Evolutionary conservation across 2,797 vertebrate genomes (phyloP).

Genomic region (Labroides dimidiatus): DNA sequence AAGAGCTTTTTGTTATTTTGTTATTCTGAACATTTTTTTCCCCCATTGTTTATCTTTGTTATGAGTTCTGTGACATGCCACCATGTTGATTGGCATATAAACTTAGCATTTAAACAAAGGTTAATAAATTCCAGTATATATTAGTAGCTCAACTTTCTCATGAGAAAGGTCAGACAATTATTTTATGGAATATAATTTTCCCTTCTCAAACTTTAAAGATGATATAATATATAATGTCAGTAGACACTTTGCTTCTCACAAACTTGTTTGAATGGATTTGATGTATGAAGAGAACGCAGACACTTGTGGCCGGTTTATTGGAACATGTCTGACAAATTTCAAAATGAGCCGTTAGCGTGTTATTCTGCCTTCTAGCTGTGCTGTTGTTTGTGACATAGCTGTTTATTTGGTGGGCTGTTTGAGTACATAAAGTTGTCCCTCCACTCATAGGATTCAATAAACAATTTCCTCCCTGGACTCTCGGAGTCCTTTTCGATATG

Average conservation of each 20-base stretch:
- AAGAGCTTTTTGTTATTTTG: not conserved
- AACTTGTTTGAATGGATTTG: not conserved
- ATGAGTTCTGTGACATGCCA: not conserved
- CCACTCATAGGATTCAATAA: conserved; percentile 16
- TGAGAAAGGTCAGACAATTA: conserved; percentile 11
- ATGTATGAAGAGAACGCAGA: not conserved
- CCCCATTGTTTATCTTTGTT: not conserved
- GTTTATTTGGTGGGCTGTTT: not conserved
- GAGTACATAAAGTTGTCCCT: conserved; percentile 5
- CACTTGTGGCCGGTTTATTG: not conserved
- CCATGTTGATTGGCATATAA: conserved; percentile 1
- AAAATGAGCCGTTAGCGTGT: not conserved
- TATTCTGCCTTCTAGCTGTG: not conserved
- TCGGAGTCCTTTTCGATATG: conserved; percentile 16
- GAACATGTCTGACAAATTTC: not conserved
- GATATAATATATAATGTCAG: not conserved
- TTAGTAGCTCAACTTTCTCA: not conserved
- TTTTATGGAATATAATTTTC: conserved; percentile 2
- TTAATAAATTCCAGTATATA: conserved; percentile 20
- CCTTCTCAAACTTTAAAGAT: not conserved
- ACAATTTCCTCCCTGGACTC: conserved; percentile 8
- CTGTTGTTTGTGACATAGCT: not conserved
- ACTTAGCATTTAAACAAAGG: conserved; percentile 14
- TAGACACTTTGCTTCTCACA: not conserved
- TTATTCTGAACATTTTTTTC: conserved; percentile 7